Evolutionary conservation across 2,797 vertebrate species (phyloP).

Genomic region (Anguilla anguilla): DNA sequence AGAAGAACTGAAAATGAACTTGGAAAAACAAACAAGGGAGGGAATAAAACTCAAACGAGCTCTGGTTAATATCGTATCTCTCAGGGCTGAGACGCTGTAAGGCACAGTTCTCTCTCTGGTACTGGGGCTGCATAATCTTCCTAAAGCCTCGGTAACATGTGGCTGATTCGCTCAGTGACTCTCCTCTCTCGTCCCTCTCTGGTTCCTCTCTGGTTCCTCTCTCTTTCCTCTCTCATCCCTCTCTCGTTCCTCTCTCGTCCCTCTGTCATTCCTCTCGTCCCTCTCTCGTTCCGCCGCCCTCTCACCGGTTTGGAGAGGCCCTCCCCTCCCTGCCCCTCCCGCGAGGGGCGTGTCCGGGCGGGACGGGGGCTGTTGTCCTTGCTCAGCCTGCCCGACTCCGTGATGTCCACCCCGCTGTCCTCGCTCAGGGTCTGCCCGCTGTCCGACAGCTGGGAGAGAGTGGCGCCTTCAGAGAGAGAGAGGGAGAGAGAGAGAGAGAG

Average conservation of each 20-base stretch:
- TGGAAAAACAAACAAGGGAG: background rate
- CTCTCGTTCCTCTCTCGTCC: fast-evolving
- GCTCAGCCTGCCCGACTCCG: slow-evolving; percentile 70
- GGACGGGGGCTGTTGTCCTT: slow-evolving; percentile 73
- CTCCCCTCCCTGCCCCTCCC: slow-evolving; percentile 72
- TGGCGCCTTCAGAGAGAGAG: slow-evolving; percentile 62
- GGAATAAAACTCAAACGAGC: background rate
- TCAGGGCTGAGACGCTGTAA: background rate
- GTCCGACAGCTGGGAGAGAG: slow-evolving; percentile 82
- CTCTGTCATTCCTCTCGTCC: background rate
- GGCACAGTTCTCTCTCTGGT: background rate
- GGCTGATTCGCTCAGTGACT: background rate
- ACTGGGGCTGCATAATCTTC: background rate
- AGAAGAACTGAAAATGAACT: background rate
- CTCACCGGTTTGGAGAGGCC: slow-evolving; percentile 85
- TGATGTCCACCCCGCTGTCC: slow-evolving; percentile 84
- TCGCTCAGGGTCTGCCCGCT: slow-evolving; percentile 84
- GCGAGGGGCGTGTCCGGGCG: slow-evolving; percentile 72
- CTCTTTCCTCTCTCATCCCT: slow-evolving; percentile 70
- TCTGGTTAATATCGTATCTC: background rate
- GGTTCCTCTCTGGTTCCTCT: slow-evolving; percentile 27
- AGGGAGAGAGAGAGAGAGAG: background rate
- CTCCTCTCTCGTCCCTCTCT: background rate
- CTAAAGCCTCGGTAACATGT: background rate
- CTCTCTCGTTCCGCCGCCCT: slow-evolving; percentile 46